Percentiles rank a stretch among this genome's conserved stretches.
Evolutionary conservation across 2,888 invertebrate species (phyloP).

Genomic region (Monopis laevigella): DNA sequence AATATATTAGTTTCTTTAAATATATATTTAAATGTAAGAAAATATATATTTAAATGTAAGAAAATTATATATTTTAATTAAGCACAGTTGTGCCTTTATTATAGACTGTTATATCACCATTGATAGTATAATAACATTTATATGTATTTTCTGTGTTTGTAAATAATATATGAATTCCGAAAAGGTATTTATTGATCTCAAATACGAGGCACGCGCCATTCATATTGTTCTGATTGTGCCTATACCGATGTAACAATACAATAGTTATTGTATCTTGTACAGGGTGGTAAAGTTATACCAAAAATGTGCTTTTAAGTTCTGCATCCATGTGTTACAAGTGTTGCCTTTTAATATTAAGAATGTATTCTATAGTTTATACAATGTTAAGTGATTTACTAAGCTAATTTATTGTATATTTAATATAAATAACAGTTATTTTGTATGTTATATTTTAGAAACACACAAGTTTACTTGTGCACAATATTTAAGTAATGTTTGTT

Average conservation of each 20-base stretch:
- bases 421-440: constrained; percentile 12
- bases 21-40: too few species aligned
- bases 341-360: constrained; percentile 38
- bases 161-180: constrained; percentile 1
- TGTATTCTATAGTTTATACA: not conserved
- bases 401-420: constrained; percentile 15
- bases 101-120: constrained; percentile 17
- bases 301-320: constrained; percentile 60
- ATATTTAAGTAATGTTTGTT: not conserved
- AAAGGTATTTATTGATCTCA: constrained; percentile 50
- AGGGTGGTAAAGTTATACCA: constrained; percentile 63
- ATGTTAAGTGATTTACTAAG: constrained; percentile 12
- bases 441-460: constrained; percentile 15
- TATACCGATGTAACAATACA: constrained; percentile 36
- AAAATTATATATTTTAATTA: not conserved
- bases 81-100: constrained; percentile 19
- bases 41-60: not conserved
- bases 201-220: constrained; percentile 37
- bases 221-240: constrained; percentile 50
- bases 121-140: not conserved
- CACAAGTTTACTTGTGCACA: constrained; percentile 11
- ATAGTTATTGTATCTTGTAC: constrained; percentile 63
- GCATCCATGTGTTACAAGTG: constrained; percentile 41
- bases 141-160: not conserved
- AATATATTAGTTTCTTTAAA: too few species aligned